phyloP scores from a whole-genome alignment of 2,888 invertebrate genomes.

The Lissonota sp. region DNA sequence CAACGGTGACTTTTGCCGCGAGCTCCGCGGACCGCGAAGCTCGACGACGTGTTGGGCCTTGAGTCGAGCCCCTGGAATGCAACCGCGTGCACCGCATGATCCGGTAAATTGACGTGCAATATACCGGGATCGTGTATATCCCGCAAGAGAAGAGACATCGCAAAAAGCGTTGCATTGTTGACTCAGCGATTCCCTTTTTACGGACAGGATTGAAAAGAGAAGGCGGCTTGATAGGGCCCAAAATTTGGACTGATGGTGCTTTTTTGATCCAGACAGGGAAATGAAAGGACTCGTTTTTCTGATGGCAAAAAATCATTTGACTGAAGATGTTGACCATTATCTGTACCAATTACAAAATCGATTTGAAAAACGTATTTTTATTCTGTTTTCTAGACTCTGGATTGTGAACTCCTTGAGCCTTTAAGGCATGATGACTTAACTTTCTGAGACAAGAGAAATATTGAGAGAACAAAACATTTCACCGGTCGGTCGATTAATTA shows the following conservation, averaged over 20 bases:
- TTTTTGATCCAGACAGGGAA: too few species aligned
- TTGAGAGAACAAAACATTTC: neutral
- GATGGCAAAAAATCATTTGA: neutral
- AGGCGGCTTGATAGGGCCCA: neutral
- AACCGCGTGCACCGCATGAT: slow-evolving; percentile 72
- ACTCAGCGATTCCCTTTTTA: slow-evolving; percentile 41
- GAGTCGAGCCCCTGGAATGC: slow-evolving; percentile 79
- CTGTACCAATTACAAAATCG: too few species aligned
- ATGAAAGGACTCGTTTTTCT: neutral
- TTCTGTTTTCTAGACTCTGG: too few species aligned
- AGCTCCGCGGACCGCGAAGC: slow-evolving; percentile 29
- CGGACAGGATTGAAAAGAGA: slow-evolving; percentile 24
- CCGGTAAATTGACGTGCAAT: slow-evolving; percentile 58
- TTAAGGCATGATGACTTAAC: too few species aligned
- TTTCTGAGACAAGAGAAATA: neutral
- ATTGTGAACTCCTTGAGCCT: too few species aligned
- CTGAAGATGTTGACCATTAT: too few species aligned
- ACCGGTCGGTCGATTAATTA: neutral
- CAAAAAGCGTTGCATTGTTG: slow-evolving; percentile 46
- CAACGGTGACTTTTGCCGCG: slow-evolving; percentile 57
- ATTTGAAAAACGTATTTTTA: too few species aligned
- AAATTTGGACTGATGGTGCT: too few species aligned
- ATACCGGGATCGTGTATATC: neutral
- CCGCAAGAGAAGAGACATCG: neutral
- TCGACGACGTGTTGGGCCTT: slow-evolving; percentile 71